Percentiles rank a stretch among this genome's conserved stretches.
Conservation (phyloP, 2,797 vertebrate genomes). For the Clarias platycephalus region DNA sequence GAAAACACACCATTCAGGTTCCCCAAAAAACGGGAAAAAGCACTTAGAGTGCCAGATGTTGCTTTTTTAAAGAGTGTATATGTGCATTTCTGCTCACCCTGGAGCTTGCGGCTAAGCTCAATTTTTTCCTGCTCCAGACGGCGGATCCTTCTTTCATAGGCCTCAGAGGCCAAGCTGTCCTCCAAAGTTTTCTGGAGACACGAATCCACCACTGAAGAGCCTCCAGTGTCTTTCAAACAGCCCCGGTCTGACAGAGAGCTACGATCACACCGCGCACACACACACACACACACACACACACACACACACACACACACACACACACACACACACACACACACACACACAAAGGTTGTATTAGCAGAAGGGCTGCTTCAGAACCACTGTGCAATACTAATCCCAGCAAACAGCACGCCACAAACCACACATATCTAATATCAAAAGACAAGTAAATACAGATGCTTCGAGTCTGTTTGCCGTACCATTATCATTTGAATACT, state of each 20-base stretch:
- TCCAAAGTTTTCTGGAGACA: slow-evolving; percentile 87
- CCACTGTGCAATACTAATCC: not conserved
- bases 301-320: not conserved
- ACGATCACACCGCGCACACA: not conserved
- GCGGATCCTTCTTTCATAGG: slow-evolving; percentile 94
- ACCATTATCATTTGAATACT: not conserved
- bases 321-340: slow-evolving; percentile 6
- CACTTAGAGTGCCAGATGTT: not conserved
- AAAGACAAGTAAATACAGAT: slow-evolving; percentile 1
- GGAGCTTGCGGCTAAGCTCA: slow-evolving; percentile 94
- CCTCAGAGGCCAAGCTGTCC: slow-evolving; percentile 93
- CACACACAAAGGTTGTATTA: slow-evolving; percentile 2
- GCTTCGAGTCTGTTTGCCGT: not conserved
- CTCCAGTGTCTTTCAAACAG: slow-evolving; percentile 78
- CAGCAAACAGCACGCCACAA: slow-evolving; percentile 2
- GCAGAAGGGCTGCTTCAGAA: not conserved
- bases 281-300: slow-evolving; percentile 1
- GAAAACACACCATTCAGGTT: not conserved
- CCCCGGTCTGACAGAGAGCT: slow-evolving; percentile 92
- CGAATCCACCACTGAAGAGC: slow-evolving; percentile 79
- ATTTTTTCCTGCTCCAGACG: slow-evolving; percentile 95
- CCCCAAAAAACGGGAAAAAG: not conserved
- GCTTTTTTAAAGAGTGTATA: not conserved
- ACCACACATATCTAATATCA: slow-evolving; percentile 35
- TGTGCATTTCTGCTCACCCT: slow-evolving; percentile 74